Conservation (phyloP, 2,888 invertebrate genomes). For the Timema cristinae region DNA sequence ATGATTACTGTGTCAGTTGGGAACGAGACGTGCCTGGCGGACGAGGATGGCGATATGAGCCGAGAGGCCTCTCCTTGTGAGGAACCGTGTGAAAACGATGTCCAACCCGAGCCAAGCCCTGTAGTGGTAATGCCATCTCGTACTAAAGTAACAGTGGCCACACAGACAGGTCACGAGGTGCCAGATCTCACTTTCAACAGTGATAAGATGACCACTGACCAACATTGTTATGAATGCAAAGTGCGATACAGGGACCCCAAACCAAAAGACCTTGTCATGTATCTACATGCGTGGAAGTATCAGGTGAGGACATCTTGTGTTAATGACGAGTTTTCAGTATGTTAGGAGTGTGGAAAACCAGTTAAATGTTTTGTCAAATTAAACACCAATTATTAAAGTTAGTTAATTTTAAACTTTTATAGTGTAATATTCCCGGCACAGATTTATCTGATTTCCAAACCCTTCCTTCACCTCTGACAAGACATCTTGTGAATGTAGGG, state of each 20-base stretch:
- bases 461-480: no score
- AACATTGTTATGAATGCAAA: conserved; percentile 90
- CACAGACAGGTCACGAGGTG: conserved; percentile 78
- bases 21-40: conserved; percentile 21
- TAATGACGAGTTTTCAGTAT: no score
- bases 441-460: no score
- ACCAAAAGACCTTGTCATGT: conserved; percentile 90
- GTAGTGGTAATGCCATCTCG: conserved; percentile 41
- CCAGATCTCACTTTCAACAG: conserved; percentile 63
- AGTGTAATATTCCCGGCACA: no score
- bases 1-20: not conserved
- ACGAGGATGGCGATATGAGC: conserved; percentile 30
- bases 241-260: conserved; percentile 88
- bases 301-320: conserved; percentile 54
- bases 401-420: conserved; percentile 15
- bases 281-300: conserved; percentile 92
- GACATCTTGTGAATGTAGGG: no score
- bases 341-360: not conserved
- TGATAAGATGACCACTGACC: conserved; percentile 73
- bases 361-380: not conserved
- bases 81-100: conserved; percentile 44
- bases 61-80: conserved; percentile 69
- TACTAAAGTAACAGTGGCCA: conserved; percentile 71
- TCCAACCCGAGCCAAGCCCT: not conserved
- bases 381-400: not conserved